A percentile compares a stretch with the other conserved stretches of the same genome.
phyloP scores from a whole-genome alignment of 2,797 vertebrate genomes.

The Sitta carolinensis region DNA sequence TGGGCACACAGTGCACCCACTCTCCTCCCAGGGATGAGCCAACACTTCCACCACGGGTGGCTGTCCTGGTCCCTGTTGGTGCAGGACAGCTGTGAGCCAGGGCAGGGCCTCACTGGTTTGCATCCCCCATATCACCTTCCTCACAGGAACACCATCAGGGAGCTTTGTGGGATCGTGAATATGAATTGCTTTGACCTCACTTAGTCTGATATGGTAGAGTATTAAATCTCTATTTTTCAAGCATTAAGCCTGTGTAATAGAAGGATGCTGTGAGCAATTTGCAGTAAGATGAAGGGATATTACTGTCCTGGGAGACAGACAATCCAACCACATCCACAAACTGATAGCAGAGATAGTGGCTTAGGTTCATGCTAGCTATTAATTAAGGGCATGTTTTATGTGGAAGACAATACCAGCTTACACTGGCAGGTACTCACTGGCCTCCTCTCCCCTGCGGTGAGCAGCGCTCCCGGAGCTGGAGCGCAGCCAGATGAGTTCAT shows the following conservation, averaged over 20 bases:
- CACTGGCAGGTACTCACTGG: slow-evolving; percentile 19
- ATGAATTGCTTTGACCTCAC: slow-evolving; percentile 65
- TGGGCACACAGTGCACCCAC: fast-evolving
- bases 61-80: fast-evolving
- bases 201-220: slow-evolving; percentile 52
- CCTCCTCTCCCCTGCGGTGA: slow-evolving; percentile 13
- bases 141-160: not conserved
- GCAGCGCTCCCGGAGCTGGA: not conserved
- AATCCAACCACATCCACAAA: slow-evolving; percentile 69
- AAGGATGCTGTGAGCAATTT: slow-evolving; percentile 61
- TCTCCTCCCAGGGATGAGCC: not conserved
- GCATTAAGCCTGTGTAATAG: slow-evolving; percentile 56
- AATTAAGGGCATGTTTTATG: slow-evolving; percentile 66
- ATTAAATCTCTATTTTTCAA: slow-evolving; percentile 68
- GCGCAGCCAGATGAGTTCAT: slow-evolving; percentile 17
- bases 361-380: slow-evolving; percentile 55
- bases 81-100: fast-evolving
- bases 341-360: slow-evolving; percentile 55
- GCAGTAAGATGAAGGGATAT: slow-evolving; percentile 67
- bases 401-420: slow-evolving; percentile 46
- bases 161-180: slow-evolving; percentile 32
- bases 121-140: not conserved
- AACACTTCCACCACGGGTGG: fast-evolving
- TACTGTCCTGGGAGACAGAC: slow-evolving; percentile 69
- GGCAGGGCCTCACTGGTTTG: not conserved